These are phyloP conservation scores for Noctilio leporinus DNA, from an alignment of 2,113 vertebrate species.

Conservation along the genomic window DNA sequence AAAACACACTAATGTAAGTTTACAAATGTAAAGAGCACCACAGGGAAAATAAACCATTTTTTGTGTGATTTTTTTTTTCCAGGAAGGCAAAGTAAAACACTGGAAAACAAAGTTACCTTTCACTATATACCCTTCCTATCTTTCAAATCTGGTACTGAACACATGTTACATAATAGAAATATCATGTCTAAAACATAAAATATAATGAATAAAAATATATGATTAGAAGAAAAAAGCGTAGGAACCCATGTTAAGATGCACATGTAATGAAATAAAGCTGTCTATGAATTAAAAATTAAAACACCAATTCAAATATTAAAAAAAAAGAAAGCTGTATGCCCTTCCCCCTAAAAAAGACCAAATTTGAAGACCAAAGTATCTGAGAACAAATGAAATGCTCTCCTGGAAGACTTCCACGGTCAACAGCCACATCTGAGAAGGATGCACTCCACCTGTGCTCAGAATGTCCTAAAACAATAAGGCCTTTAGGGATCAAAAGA, in stretches of 20 bases:
- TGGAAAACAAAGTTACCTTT: neutral
- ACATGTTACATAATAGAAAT: neutral
- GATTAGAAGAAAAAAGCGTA: neutral
- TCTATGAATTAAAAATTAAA: neutral
- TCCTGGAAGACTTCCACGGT: neutral
- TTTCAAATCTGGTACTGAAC: neutral
- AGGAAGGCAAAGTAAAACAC: neutral
- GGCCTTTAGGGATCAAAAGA: neutral
- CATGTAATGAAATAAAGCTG: neutral
- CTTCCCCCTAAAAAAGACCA: neutral
- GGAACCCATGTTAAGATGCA: neutral
- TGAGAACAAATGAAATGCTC: neutral
- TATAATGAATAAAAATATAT: neutral
- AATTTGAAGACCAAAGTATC: neutral
- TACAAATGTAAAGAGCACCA: neutral
- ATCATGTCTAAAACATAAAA: neutral
- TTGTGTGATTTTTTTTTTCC: neutral
- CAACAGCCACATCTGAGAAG: neutral
- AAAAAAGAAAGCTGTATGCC: neutral
- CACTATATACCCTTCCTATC: neutral
- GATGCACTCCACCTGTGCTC: neutral
- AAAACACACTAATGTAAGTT: neutral
- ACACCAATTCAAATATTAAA: neutral
- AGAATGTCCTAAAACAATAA: neutral
- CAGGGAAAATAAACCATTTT: neutral